These are phyloP conservation scores for Selenia dentaria DNA, from an alignment of 2,888 invertebrate species.

Conservation along the genomic window DNA sequence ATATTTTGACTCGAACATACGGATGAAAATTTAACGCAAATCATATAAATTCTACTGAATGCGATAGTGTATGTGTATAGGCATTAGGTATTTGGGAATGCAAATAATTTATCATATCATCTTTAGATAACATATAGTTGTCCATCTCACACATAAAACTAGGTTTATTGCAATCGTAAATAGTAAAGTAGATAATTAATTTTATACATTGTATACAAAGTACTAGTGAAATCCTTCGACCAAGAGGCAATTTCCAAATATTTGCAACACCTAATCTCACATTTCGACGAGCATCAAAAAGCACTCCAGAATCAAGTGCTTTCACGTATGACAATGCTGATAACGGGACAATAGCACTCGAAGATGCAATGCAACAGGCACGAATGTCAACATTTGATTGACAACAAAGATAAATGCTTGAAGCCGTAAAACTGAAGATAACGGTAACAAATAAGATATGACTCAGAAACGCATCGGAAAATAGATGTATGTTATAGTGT, in stretches of 20 bases:
- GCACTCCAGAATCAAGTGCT: constrained; percentile 10
- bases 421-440: constrained; percentile 24
- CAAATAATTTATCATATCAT: too few relatives aligned
- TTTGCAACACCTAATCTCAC: background rate
- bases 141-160: too few relatives aligned
- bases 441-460: constrained; percentile 17
- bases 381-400: constrained; percentile 29
- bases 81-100: too few relatives aligned
- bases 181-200: too few relatives aligned
- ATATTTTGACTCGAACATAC: too few relatives aligned
- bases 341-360: constrained; percentile 14
- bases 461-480: constrained; percentile 22
- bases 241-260: background rate
- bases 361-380: constrained; percentile 19
- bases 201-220: too few relatives aligned
- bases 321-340: constrained; percentile 8
- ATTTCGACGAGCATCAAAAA: background rate
- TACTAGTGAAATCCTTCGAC: too few relatives aligned
- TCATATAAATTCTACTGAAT: too few relatives aligned
- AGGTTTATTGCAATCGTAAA: too few relatives aligned
- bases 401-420: constrained; percentile 25
- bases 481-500: constrained; percentile 29
- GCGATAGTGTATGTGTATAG: too few relatives aligned
- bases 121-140: too few relatives aligned
- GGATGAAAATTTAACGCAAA: too few relatives aligned